Evolutionary conservation across 2,797 vertebrate species (phyloP).

Genomic region (Pantherophis alleghaniensis): DNA sequence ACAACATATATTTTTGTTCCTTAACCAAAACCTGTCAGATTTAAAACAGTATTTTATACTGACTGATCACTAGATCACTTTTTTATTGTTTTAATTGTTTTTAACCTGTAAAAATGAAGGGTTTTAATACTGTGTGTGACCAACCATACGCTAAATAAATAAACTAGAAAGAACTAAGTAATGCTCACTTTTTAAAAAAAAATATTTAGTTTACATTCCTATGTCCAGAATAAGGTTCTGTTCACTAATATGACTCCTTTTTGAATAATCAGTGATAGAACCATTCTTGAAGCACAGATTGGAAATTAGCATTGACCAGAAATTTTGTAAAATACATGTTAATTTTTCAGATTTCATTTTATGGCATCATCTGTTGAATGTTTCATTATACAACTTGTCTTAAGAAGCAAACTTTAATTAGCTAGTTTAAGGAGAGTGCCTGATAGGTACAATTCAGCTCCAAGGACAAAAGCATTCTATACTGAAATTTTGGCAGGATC

Average conservation of each 20-base stretch:
- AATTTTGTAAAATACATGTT: background rate
- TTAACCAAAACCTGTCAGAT: background rate
- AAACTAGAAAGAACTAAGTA: background rate
- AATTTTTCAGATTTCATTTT: constrained; percentile 19
- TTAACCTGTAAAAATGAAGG: no score
- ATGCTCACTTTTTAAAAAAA: no score
- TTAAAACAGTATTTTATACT: background rate
- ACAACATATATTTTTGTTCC: background rate
- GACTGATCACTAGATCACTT: background rate
- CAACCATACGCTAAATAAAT: no score
- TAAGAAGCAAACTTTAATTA: constrained; percentile 3
- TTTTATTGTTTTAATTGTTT: no score
- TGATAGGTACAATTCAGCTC: background rate
- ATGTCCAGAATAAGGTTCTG: background rate
- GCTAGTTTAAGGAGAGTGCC: background rate
- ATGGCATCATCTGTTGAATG: background rate
- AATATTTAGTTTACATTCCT: background rate
- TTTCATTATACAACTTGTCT: constrained; percentile 6
- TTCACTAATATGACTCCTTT: background rate
- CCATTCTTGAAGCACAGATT: background rate
- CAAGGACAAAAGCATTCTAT: background rate
- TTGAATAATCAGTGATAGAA: background rate
- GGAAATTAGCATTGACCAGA: background rate
- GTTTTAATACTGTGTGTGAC: no score
- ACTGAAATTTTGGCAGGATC: background rate